A percentile compares a stretch with the other conserved stretches of the same genome.
These are phyloP conservation scores for Tetrax tetrax DNA, from an alignment of 2,113 vertebrate species.

Conservation along the genomic window DNA sequence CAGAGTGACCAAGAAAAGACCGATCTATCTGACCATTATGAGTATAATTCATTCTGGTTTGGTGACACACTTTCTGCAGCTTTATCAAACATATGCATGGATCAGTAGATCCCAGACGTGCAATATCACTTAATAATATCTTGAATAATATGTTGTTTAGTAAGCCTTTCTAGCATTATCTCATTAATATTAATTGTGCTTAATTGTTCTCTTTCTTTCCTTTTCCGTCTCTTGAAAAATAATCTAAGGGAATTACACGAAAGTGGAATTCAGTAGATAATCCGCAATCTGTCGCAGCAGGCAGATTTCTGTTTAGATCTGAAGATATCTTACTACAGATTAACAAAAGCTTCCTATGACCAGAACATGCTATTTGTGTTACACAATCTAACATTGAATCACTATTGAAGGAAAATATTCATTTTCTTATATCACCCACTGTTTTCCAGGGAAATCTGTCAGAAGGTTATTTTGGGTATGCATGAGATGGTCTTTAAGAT, in stretches of 20 bases:
- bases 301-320: constrained; percentile 50
- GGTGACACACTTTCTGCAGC: background rate
- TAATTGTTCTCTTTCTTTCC: background rate
- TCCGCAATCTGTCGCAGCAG: constrained; percentile 48
- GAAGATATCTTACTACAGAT: constrained; percentile 41
- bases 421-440: background rate
- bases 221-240: background rate
- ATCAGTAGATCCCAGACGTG: background rate
- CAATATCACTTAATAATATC: background rate
- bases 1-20: background rate
- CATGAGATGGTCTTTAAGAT: background rate
- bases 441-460: background rate
- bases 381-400: background rate
- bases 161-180: background rate
- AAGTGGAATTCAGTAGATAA: constrained; percentile 54
- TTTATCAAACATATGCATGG: background rate
- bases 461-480: background rate
- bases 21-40: background rate
- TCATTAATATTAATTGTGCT: background rate
- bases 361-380: constrained; percentile 43
- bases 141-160: background rate
- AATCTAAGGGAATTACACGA: background rate
- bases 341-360: constrained; percentile 56
- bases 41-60: background rate
- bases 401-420: background rate